Evolutionary conservation across 2,888 invertebrate species (phyloP).

Genomic region (Tetranychus truncatus): DNA sequence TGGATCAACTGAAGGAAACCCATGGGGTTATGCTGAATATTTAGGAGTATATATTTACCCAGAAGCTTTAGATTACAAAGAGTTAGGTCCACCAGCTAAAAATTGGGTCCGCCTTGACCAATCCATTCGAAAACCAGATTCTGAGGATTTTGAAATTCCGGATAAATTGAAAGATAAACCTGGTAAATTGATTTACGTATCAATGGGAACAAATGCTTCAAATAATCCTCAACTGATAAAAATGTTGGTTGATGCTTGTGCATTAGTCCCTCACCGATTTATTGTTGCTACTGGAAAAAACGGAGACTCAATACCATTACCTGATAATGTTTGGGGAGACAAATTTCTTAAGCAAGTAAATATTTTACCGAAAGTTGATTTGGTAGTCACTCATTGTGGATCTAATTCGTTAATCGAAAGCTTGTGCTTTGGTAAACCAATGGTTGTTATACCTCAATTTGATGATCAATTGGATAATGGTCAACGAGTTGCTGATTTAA

Average conservation of each 20-base stretch:
- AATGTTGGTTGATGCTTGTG: slow-evolving; percentile 9
- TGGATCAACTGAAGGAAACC: background rate
- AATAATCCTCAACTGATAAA: slow-evolving; percentile 14
- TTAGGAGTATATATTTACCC: slow-evolving; percentile 18
- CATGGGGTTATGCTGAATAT: slow-evolving; percentile 11
- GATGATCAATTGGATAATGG: slow-evolving; percentile 18
- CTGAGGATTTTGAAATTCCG: slow-evolving; percentile 10
- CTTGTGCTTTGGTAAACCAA: slow-evolving; percentile 14
- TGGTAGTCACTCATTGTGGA: slow-evolving; percentile 19
- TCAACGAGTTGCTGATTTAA: slow-evolving; percentile 12
- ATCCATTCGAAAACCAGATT: background rate
- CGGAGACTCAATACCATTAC: slow-evolving; percentile 12
- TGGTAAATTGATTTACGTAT: slow-evolving; percentile 17
- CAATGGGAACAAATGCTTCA: slow-evolving; percentile 17
- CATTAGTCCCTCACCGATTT: slow-evolving; percentile 8
- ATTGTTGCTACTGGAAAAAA: slow-evolving; percentile 15
- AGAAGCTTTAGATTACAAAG: slow-evolving; percentile 17
- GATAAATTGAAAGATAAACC: slow-evolving; percentile 9
- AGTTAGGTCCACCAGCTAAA: slow-evolving; percentile 5
- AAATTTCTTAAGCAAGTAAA: slow-evolving; percentile 12
- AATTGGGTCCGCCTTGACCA: slow-evolving; percentile 9
- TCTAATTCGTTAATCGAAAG: slow-evolving; percentile 15
- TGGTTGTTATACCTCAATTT: slow-evolving; percentile 17
- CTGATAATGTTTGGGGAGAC: slow-evolving; percentile 20
- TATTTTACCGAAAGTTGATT: slow-evolving; percentile 13